phyloP scores from a whole-genome alignment of 2,113 vertebrate species.

The Emydura subglobosa region DNA sequence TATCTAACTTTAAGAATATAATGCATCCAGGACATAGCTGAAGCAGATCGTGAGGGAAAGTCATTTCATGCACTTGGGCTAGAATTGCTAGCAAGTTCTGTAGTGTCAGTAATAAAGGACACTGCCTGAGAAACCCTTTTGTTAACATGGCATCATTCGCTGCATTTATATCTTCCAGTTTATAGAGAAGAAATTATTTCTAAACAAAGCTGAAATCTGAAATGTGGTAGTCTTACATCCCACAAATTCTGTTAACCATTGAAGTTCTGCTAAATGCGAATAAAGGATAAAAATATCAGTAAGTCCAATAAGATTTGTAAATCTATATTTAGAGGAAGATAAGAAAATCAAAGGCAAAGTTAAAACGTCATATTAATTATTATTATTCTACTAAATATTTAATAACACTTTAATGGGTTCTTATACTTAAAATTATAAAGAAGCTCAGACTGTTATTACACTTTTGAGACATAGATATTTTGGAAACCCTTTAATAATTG shows the following conservation, averaged over 20 bases:
- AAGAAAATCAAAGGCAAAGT: background rate
- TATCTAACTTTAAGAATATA: background rate
- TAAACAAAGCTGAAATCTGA: background rate
- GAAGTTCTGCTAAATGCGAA: background rate
- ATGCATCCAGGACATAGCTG: background rate
- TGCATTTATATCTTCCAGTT: background rate
- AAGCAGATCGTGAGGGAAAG: background rate
- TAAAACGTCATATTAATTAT: conserved; percentile 27
- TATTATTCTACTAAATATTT: background rate
- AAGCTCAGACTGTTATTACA: background rate
- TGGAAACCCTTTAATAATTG: background rate
- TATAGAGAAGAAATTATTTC: background rate
- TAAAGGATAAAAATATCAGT: conserved; percentile 5
- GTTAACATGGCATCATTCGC: background rate
- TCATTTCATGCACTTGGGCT: background rate
- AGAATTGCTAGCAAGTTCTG: background rate
- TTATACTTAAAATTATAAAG: background rate
- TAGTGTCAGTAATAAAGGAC: background rate
- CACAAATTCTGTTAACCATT: conserved; percentile 45
- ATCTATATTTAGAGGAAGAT: background rate
- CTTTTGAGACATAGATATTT: background rate
- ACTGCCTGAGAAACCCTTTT: background rate
- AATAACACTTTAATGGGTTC: conserved; percentile 12
- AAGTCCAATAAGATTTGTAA: background rate
- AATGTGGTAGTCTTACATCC: background rate